Percentiles rank a stretch among this genome's conserved stretches.
Conservation (phyloP, 2,888 invertebrate genomes). For the Agrochola lychnidis region DNA sequence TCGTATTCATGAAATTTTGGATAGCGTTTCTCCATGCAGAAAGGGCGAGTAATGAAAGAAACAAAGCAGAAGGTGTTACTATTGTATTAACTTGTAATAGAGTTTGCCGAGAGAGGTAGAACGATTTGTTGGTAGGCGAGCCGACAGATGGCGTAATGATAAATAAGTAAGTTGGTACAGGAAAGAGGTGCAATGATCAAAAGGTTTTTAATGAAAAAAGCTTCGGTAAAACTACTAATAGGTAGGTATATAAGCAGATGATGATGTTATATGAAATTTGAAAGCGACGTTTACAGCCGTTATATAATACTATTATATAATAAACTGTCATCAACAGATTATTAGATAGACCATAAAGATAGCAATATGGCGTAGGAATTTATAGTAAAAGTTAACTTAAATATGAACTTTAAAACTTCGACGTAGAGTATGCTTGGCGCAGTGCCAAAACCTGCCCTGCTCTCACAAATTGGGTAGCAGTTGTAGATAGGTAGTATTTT, state of each 20-base stretch:
- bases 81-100: conserved; percentile 41
- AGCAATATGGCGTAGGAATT: conserved; percentile 37
- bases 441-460: conserved; percentile 12
- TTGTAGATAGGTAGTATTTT: background rate
- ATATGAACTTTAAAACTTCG: conserved; percentile 35
- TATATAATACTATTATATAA: background rate
- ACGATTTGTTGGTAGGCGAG: background rate
- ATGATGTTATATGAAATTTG: no score
- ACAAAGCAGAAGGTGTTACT: conserved; percentile 22
- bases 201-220: no score
- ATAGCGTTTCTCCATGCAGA: conserved; percentile 14
- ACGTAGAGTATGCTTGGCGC: conserved; percentile 17
- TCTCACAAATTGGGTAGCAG: conserved; percentile 1
- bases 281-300: no score
- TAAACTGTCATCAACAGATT: background rate
- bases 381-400: conserved; percentile 37
- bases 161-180: background rate
- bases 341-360: conserved; percentile 8
- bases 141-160: background rate
- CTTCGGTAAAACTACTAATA: no score
- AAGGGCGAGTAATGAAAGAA: conserved; percentile 12
- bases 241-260: no score
- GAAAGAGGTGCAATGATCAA: no score
- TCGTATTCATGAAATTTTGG: conserved; percentile 53
- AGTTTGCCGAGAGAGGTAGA: conserved; percentile 10